A percentile compares a stretch with the other conserved stretches of the same genome.
Conservation (phyloP, 2,797 vertebrate species). For the Loriculus beryllinus region DNA sequence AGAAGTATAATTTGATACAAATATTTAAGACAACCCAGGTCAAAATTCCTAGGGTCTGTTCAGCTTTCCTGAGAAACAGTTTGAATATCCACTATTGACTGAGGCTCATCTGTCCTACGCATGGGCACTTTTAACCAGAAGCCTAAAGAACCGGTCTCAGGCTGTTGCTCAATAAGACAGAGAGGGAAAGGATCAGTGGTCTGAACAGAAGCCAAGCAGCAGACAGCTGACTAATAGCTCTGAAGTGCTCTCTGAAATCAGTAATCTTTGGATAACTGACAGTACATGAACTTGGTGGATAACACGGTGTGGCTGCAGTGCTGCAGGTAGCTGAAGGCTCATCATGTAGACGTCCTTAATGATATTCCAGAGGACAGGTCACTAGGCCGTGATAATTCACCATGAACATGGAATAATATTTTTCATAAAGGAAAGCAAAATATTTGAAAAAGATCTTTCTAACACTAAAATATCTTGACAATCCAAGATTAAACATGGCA, state of each 20-base stretch:
- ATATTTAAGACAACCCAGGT: not conserved
- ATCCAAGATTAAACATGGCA: not conserved
- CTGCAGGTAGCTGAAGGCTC: not conserved
- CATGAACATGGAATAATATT: not conserved
- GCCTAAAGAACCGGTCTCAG: not conserved
- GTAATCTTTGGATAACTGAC: not conserved
- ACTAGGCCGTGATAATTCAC: not conserved
- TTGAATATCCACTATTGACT: not conserved
- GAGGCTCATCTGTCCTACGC: fast-evolving
- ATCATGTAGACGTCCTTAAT: too few relatives aligned
- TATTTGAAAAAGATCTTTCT: not conserved
- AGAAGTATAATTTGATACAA: not conserved
- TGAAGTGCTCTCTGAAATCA: not conserved
- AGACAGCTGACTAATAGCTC: not conserved
- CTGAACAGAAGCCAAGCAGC: not conserved
- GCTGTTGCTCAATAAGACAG: not conserved
- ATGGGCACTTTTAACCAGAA: not conserved
- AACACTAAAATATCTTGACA: not conserved
- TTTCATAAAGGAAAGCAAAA: not conserved
- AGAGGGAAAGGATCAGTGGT: not conserved
- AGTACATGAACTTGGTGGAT: fast-evolving
- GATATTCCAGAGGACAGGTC: not conserved
- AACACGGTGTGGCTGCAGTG: not conserved
- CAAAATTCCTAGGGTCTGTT: not conserved
- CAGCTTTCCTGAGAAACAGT: not conserved